Evolutionary conservation across 2,113 vertebrate species (phyloP).

Genomic region (Labeo rohita): DNA sequence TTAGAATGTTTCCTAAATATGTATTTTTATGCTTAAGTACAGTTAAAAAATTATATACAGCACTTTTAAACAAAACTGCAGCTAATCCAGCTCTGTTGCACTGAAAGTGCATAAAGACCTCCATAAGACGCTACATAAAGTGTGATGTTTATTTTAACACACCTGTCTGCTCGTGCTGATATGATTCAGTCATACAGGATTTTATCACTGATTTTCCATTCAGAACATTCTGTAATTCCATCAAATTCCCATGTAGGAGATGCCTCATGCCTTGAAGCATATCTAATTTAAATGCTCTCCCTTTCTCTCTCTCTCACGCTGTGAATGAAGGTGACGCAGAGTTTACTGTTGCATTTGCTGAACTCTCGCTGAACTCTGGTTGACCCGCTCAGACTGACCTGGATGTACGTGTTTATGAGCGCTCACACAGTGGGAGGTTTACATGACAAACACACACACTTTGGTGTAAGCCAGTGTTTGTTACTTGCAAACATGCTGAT

Average conservation of each 20-base stretch:
- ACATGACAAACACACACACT: background rate
- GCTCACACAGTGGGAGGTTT: background rate
- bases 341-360: background rate
- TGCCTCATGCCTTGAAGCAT: background rate
- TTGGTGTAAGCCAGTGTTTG: background rate
- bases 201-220: background rate
- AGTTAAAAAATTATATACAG: no score
- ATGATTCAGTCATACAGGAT: background rate
- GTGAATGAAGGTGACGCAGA: constrained; percentile 14
- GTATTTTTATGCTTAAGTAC: no score
- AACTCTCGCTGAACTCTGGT: constrained; percentile 44
- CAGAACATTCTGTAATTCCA: background rate
- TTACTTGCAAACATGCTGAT: background rate
- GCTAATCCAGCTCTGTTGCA: background rate
- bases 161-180: background rate
- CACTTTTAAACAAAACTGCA: background rate
- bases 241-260: background rate
- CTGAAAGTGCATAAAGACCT: background rate
- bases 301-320: background rate
- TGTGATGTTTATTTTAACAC: background rate
- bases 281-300: background rate
- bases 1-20: no score
- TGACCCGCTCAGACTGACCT: constrained; percentile 13
- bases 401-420: background rate
- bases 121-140: background rate